Evolutionary conservation across 2,888 invertebrate species (phyloP), one percentile per base, ranked within the genome.

Genomic region (Ditula angustiorana): DNA sequence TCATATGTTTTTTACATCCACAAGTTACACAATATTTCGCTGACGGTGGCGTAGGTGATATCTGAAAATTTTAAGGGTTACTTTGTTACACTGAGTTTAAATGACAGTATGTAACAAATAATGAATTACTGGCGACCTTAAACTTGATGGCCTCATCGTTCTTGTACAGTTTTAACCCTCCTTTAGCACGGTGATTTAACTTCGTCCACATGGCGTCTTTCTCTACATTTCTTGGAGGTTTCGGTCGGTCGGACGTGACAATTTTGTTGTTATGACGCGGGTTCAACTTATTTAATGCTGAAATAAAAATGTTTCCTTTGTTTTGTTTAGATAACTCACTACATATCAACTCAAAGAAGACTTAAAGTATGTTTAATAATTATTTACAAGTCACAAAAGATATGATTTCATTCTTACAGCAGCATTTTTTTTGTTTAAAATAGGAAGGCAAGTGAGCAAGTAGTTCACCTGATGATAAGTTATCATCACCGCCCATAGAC

Each of bases 131-230:
- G 35, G 7, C 5, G 52, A 76, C 81, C 77, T 77, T 67, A 30
- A 65, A 70, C 66, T 59, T 72, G 55, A 66, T 61, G 11, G 69
- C 68, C 62, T 73, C 73, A 58, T 72, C 73, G 44, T 70, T 73
- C 67, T 67, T 75, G 47, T 75, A 82, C 13, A 33, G 67, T 69
- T 74, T 72, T 41, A 83, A 71, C 41, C 71, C 79, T 23, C 67
- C 67, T 60, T 68, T 70, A 41, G 80, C 78, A 26, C 69, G 75
- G 35, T 74, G 73, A 49, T 79, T 74, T 28, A 85, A 68, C 60
- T 82, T 80, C 1, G 65, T 73, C 88, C 56, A 67, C 37, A 66
- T 44, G 8, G 28, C 49, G 4, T 67, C 49, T n/a, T 61, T 65
- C 24, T 46, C 30, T 13, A 11, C 23, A 19, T 2, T 30, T 35